Evolutionary conservation across 2,888 invertebrate species (phyloP).

Genomic region (Cheilosia variabilis): DNA sequence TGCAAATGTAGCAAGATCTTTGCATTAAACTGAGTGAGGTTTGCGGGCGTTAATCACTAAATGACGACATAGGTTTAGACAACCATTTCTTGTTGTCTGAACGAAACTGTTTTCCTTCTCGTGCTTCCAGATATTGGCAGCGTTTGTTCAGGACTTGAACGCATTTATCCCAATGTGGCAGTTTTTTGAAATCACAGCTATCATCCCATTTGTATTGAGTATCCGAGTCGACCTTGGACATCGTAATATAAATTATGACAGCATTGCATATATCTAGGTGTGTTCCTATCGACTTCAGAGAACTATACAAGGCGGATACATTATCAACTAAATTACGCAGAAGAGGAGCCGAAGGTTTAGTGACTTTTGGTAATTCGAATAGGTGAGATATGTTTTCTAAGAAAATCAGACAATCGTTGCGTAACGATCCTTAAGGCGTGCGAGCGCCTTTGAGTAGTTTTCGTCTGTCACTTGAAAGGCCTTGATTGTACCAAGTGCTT

Average conservation of each 20-base stretch:
- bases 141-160: not conserved
- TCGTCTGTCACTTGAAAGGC: slow-evolving; percentile 42
- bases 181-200: slow-evolving; percentile 1
- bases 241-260: slow-evolving; percentile 24
- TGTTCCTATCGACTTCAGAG: slow-evolving; percentile 6
- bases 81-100: too few species aligned
- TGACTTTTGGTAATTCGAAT: slow-evolving; percentile 6
- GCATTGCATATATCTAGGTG: slow-evolving; percentile 11
- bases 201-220: slow-evolving; percentile 33
- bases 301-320: too few species aligned
- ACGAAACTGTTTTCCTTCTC: too few species aligned
- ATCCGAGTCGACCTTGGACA: slow-evolving; percentile 19
- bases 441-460: slow-evolving; percentile 25
- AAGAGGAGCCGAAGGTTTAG: not conserved
- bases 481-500: slow-evolving; percentile 19
- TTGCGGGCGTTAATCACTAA: slow-evolving; percentile 7
- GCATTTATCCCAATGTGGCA: not conserved
- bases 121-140: too few species aligned
- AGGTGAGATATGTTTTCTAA: slow-evolving; percentile 31
- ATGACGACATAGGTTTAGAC: not conserved
- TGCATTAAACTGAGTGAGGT: slow-evolving; percentile 4
- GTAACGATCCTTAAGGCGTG: too few species aligned
- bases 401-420: slow-evolving; percentile 30
- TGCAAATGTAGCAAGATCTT: slow-evolving; percentile 4
- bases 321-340: too few species aligned